Evolutionary conservation across 2,113 vertebrate species (phyloP), one percentile per base, ranked within the genome.

Genomic region (Acanthisitta chloris): DNA sequence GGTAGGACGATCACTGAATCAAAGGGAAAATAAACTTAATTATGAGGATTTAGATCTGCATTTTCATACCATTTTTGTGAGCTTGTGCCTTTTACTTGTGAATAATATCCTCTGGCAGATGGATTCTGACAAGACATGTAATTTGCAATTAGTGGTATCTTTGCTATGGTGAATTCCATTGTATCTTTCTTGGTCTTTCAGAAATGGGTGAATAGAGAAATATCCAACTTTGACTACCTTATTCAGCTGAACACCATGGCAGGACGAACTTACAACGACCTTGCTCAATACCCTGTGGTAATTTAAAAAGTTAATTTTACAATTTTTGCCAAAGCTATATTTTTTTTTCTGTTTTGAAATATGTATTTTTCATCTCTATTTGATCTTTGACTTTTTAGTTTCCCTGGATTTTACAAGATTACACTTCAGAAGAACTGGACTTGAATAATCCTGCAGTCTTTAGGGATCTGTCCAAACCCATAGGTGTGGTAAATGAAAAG

Each of bases 161-260:
- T 78, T 73, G 40, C 28, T 72, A 16, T 49, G 90, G 8, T 88
- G 45, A 71, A 70, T 94, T 86, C 34, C 26, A 7, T 65, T 90
- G 26, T 90, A 64, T 52, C 31, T 67, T 46, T 46, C 72, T 96
- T 55, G 96, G 17, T 55, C 73, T 23, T 96, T 72, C 97, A 99
- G 99, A 99, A 99, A 99, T 99, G 99, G 99, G 99, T 99, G 84
- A 99, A 99, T 95, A 98, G 99, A 92, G 99, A 99, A 89, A 99
- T 99, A 96, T 99, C 99, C 86, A 99, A 99, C 97, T 99, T 99
- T 82, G 99, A 99, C 96, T 99, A 99, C 95, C 97, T 99, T 98
- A 99, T 99, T 98, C 99, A 99, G 82, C 98, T 99, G 82, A 99
- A 99, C 98, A 99, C 99, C 34, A 99, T 99, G 78, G 99, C 99